Percentiles rank a stretch among this genome's conserved stretches.
Conservation (phyloP, 2,113 vertebrate species). For the Ahaetulla prasina region DNA sequence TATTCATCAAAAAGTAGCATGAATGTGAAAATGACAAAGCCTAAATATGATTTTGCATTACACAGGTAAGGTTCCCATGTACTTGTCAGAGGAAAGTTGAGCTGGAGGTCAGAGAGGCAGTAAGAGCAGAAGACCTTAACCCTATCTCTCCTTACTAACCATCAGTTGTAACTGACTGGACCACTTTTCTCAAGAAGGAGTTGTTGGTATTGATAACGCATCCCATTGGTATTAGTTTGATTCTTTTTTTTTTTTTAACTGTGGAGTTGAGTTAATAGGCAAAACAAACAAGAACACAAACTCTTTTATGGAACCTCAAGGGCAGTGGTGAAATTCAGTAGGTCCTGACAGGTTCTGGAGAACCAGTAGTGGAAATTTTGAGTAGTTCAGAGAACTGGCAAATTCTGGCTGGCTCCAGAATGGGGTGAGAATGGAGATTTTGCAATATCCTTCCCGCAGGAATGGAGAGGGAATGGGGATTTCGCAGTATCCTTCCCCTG, state of each 20-base stretch:
- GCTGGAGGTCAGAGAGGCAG: constrained; percentile 10
- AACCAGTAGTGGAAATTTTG: too few relatives aligned
- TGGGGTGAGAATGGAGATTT: too few relatives aligned
- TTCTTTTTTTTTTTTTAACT: constrained; percentile 22
- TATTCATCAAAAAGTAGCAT: constrained; percentile 42
- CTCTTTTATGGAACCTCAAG: constrained; percentile 18
- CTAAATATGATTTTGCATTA: constrained; percentile 41
- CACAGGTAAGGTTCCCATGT: constrained; percentile 32
- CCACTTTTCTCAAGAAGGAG: constrained; percentile 11
- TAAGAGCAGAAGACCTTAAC: constrained; percentile 4
- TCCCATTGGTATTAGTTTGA: constrained; percentile 42
- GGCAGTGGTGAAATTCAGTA: too few relatives aligned
- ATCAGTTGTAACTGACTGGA: constrained; percentile 8
- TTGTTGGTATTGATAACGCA: constrained; percentile 10
- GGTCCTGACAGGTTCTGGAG: too few relatives aligned
- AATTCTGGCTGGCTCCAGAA: too few relatives aligned
- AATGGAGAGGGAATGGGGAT: too few relatives aligned
- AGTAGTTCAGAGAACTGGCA: too few relatives aligned
- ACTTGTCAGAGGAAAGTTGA: constrained; percentile 47
- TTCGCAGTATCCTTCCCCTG: too few relatives aligned
- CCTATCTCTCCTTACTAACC: background rate
- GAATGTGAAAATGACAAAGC: constrained; percentile 43
- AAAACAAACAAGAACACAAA: background rate
- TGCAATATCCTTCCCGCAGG: too few relatives aligned
- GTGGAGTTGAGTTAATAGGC: constrained; percentile 2